Evolutionary conservation across 2,113 vertebrate species (phyloP).

Genomic region (Cephalopholis sonnerati): DNA sequence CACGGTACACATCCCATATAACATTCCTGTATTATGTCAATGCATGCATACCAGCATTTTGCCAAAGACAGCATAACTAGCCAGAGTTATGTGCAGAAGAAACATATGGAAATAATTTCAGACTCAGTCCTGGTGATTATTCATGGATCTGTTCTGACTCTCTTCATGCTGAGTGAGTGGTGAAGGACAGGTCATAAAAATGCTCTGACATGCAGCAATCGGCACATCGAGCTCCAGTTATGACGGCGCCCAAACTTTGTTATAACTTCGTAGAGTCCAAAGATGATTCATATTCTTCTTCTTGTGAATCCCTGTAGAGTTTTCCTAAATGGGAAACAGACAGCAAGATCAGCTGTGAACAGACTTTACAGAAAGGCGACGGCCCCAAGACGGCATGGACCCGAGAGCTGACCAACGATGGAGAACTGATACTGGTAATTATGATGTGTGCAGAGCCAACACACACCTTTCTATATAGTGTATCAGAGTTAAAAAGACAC

Average conservation of each 20-base stretch:
- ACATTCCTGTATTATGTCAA: conserved; percentile 39
- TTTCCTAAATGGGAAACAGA: conserved; percentile 91
- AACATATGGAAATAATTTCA: conserved; percentile 73
- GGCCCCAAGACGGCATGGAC: conserved; percentile 92
- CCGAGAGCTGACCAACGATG: conserved; percentile 91
- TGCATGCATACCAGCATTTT: conserved; percentile 31
- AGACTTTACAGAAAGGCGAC: conserved; percentile 91
- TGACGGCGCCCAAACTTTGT: conserved; percentile 9
- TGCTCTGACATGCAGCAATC: neutral
- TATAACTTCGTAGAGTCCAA: neutral
- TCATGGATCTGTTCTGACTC: conserved; percentile 61
- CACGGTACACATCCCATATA: conserved; percentile 82
- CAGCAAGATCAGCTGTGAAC: conserved; percentile 92
- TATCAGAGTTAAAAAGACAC: neutral
- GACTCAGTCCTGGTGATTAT: conserved; percentile 36
- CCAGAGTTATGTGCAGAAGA: conserved; percentile 25
- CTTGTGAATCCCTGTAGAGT: conserved; percentile 82
- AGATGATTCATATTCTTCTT: conserved; percentile 14
- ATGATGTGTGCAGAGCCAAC: neutral
- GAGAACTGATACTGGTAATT: conserved; percentile 91
- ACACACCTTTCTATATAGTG: neutral
- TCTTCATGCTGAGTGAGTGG: conserved; percentile 33
- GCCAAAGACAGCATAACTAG: conserved; percentile 29
- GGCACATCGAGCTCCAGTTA: conserved; percentile 5
- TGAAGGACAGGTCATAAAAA: conserved; percentile 41